phyloP scores from a whole-genome alignment of 37 sponge, comb jelly and placozoan species.

The Cliona cf. orientalis region DNA sequence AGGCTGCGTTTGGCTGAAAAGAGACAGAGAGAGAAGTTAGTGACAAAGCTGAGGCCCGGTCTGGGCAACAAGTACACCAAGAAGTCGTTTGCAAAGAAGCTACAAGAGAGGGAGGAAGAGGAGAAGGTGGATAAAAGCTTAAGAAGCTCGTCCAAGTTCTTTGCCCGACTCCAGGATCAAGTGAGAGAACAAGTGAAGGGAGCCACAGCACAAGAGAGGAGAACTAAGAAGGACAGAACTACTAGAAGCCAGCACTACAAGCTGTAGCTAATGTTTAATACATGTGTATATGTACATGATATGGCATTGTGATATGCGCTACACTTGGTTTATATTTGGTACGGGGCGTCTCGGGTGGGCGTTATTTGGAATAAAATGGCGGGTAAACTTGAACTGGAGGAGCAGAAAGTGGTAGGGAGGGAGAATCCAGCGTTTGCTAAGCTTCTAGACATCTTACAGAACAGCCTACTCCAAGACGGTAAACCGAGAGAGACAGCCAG shows the following conservation, averaged over 20 bases:
- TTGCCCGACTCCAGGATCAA: conserved; percentile 68
- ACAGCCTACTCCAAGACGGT: conserved; percentile 10
- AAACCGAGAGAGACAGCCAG: background rate
- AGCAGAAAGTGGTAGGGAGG: background rate
- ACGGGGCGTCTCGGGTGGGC: too few species aligned
- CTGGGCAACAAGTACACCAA: conserved; percentile 70
- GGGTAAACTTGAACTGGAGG: background rate
- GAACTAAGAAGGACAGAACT: background rate
- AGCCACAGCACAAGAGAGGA: background rate
- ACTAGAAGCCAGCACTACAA: conserved; percentile 10
- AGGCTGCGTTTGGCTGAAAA: conserved; percentile 35
- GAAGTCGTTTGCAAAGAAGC: conserved; percentile 20
- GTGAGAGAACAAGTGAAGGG: conserved; percentile 41
- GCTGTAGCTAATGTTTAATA: background rate
- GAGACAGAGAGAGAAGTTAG: conserved; percentile 35
- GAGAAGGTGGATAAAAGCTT: conserved; percentile 35
- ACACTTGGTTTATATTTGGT: too few species aligned
- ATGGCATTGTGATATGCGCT: too few species aligned
- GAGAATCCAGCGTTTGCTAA: conserved; percentile 12
- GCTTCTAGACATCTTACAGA: conserved; percentile 18
- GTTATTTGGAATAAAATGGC: too few species aligned
- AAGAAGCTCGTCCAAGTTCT: conserved; percentile 72
- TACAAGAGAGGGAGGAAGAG: conserved; percentile 29
- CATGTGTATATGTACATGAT: too few species aligned
- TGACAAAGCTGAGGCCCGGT: conserved; percentile 52